These are phyloP conservation scores for Sylvia atricapilla DNA, from an alignment of 2,113 vertebrate species.

Conservation along the genomic window DNA sequence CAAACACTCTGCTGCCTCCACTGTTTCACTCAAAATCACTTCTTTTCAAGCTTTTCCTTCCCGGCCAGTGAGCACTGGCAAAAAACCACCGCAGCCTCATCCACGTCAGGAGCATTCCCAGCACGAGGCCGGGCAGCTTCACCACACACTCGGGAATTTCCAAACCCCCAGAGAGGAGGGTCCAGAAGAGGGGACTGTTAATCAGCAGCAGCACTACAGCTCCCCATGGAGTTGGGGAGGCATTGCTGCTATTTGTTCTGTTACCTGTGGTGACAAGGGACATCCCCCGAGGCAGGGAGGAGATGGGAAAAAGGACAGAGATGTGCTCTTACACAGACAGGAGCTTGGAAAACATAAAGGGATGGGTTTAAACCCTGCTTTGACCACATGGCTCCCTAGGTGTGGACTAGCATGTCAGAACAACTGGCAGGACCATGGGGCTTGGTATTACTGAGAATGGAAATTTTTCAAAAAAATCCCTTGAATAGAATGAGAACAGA, in stretches of 20 bases:
- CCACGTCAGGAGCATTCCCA: not conserved
- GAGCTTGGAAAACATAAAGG: not conserved
- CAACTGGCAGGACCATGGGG: not conserved
- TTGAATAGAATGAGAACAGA: not conserved
- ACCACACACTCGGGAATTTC: not conserved
- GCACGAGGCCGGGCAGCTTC: not conserved
- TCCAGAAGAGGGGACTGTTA: not conserved
- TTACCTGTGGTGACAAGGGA: not conserved
- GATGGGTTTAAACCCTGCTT: not conserved
- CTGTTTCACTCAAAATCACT: not conserved
- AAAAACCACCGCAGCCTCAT: not conserved
- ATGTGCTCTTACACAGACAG: not conserved
- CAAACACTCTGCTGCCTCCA: not conserved
- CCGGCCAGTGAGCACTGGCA: not conserved
- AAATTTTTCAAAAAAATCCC: not conserved
- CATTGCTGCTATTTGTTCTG: not conserved
- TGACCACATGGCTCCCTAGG: fast-evolving
- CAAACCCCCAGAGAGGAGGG: not conserved
- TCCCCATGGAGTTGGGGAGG: fast-evolving
- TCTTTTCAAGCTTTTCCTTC: not conserved
- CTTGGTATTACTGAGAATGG: not conserved
- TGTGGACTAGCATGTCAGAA: not conserved
- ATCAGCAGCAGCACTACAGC: not conserved
- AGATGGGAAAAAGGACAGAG: not conserved
- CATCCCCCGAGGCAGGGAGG: not conserved